A percentile compares a stretch with the other conserved stretches of the same genome.
Conservation (phyloP, 2,888 invertebrate genomes). For the Chalcosyrphus nemorum region DNA sequence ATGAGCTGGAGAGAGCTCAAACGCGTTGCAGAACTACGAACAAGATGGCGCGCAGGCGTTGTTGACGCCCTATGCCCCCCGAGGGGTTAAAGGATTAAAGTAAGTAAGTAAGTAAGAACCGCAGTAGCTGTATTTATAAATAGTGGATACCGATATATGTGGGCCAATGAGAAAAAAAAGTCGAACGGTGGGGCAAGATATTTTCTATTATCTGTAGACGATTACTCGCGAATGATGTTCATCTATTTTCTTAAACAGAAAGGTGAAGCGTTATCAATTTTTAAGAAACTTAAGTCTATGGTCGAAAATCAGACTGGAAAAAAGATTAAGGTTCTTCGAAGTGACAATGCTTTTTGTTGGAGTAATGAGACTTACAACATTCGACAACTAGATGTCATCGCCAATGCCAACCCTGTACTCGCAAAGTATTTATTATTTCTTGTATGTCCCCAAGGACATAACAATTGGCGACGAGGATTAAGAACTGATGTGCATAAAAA, state of each 20-base stretch:
- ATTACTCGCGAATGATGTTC: conserved; percentile 5
- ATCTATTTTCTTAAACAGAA: conserved; percentile 36
- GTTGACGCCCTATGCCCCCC: no score
- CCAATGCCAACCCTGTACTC: no score
- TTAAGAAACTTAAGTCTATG: conserved; percentile 32
- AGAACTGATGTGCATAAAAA: neutral
- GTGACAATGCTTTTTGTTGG: neutral
- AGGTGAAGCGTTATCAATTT: conserved; percentile 11
- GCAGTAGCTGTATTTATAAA: no score
- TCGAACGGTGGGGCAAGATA: conserved; percentile 32
- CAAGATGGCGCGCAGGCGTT: no score
- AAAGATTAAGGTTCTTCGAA: conserved; percentile 43
- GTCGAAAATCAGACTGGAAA: conserved; percentile 28
- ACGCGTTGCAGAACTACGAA: no score
- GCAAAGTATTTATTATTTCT: no score
- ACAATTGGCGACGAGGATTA: neutral
- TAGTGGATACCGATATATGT: conserved; percentile 56
- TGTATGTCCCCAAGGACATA: no score
- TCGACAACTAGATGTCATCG: no score
- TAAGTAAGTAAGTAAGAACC: no score
- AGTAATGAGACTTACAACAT: no score
- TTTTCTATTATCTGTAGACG: conserved; percentile 44
- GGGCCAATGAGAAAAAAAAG: conserved; percentile 34
- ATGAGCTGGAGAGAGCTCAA: no score
- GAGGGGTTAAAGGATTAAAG: no score